Conservation (phyloP, 2,797 vertebrate species). For the Lepus townsendii region DNA sequence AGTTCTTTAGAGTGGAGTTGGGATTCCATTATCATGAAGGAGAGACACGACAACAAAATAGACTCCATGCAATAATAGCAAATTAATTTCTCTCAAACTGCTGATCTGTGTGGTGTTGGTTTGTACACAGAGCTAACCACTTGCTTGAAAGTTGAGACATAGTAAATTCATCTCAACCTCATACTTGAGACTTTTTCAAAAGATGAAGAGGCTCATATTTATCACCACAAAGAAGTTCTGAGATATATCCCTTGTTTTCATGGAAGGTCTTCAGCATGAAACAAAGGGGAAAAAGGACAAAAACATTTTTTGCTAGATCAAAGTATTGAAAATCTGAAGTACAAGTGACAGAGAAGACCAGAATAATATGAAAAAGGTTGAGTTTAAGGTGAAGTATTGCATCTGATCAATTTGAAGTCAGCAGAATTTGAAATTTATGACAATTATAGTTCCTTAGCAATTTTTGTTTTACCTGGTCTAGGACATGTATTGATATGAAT, state of each 20-base stretch:
- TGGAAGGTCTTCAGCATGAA: background rate
- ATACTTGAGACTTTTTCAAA: background rate
- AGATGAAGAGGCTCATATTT: background rate
- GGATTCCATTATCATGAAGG: background rate
- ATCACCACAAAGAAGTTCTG: background rate
- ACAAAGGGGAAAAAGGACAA: background rate
- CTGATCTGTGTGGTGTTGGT: background rate
- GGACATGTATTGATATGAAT: constrained; percentile 36
- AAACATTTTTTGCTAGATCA: background rate
- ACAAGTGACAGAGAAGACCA: background rate
- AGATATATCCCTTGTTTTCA: background rate
- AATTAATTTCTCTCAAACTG: background rate
- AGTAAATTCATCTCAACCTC: background rate
- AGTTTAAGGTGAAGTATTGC: constrained; percentile 39
- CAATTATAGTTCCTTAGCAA: constrained; percentile 37
- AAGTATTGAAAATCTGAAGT: constrained; percentile 48
- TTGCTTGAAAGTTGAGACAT: background rate
- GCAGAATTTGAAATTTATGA: constrained; percentile 25
- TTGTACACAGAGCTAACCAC: background rate
- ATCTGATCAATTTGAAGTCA: constrained; percentile 4
- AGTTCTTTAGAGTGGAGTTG: background rate
- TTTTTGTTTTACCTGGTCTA: constrained; percentile 49
- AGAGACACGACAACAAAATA: fast-evolving
- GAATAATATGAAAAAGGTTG: background rate
- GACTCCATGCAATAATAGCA: background rate